A percentile compares a stretch with the other conserved stretches of the same genome.
These are phyloP conservation scores for Nymphicus hollandicus DNA, from an alignment of 2,113 vertebrate genomes.

Conservation along the genomic window DNA sequence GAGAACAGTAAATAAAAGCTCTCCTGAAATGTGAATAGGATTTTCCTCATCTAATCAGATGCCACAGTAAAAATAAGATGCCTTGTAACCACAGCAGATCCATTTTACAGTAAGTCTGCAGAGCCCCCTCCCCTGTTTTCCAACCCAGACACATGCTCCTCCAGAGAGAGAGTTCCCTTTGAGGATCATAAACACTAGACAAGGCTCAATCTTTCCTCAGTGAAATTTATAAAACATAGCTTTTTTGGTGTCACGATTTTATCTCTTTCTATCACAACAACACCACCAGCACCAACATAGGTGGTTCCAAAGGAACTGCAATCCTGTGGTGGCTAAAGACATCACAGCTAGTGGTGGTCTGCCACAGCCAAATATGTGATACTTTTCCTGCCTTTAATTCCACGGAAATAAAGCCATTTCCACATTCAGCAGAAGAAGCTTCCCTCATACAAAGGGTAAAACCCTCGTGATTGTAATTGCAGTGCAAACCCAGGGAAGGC, in stretches of 20 bases:
- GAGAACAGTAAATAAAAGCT: background rate
- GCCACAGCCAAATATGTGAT: background rate
- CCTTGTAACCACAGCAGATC: background rate
- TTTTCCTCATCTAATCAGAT: background rate
- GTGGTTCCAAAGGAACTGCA: background rate
- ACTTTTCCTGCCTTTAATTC: background rate
- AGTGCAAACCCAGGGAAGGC: background rate
- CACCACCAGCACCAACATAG: rapidly evolving
- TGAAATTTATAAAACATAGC: background rate
- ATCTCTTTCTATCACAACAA: background rate
- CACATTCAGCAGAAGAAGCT: background rate
- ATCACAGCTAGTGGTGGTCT: background rate
- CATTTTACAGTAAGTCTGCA: background rate
- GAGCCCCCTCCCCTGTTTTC: background rate
- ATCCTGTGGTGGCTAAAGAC: background rate
- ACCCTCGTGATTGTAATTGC: background rate
- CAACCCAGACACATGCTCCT: background rate
- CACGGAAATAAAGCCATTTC: background rate
- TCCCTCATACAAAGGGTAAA: background rate
- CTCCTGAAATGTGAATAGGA: background rate
- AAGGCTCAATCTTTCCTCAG: background rate
- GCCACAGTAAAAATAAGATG: background rate
- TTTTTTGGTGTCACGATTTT: background rate
- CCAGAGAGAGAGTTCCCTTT: background rate
- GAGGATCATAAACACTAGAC: background rate